Percentiles rank a stretch among this genome's conserved stretches.
Evolutionary conservation across 2,888 invertebrate genomes (phyloP).

Genomic region (Cyrtodaria siliqua): DNA sequence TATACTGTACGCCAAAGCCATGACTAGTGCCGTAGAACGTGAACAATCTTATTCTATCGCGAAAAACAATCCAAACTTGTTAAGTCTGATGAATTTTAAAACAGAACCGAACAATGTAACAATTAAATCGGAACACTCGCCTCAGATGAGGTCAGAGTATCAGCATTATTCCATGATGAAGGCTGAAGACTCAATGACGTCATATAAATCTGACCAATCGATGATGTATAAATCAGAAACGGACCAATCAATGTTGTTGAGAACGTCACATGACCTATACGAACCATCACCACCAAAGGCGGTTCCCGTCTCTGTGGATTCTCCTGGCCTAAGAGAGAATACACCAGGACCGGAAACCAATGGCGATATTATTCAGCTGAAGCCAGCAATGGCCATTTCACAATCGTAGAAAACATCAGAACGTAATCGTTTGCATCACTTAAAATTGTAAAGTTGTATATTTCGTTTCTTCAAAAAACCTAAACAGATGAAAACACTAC

Average conservation of each 20-base stretch:
- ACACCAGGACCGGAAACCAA: constrained; percentile 37
- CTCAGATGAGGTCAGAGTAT: too few relatives aligned
- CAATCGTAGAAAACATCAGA: too few relatives aligned
- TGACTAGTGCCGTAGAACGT: constrained; percentile 54
- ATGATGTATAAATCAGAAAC: constrained; percentile 52
- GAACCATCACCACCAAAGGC: constrained; percentile 77
- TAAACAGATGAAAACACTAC: too few relatives aligned
- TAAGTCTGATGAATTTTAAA: constrained; percentile 56
- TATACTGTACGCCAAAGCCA: constrained; percentile 53
- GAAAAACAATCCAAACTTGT: constrained; percentile 52
- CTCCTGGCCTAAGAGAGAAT: constrained; percentile 48
- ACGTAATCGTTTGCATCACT: too few relatives aligned
- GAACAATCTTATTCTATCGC: constrained; percentile 42
- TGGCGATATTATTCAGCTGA: constrained; percentile 65
- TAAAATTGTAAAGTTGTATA: too few relatives aligned
- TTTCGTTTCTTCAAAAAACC: too few relatives aligned
- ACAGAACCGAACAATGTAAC: constrained; percentile 14
- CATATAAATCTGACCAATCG: constrained; percentile 32
- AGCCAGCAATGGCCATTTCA: constrained; percentile 65
- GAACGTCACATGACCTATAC: constrained; percentile 62
- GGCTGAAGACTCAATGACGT: not conserved
- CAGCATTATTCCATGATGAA: not conserved
- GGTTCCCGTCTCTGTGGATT: constrained; percentile 70
- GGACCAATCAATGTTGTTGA: constrained; percentile 60
- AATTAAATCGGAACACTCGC: constrained; percentile 10